Evolutionary conservation across 2,797 vertebrate species (phyloP).

Genomic region (Leucoraja ocellata): DNA sequence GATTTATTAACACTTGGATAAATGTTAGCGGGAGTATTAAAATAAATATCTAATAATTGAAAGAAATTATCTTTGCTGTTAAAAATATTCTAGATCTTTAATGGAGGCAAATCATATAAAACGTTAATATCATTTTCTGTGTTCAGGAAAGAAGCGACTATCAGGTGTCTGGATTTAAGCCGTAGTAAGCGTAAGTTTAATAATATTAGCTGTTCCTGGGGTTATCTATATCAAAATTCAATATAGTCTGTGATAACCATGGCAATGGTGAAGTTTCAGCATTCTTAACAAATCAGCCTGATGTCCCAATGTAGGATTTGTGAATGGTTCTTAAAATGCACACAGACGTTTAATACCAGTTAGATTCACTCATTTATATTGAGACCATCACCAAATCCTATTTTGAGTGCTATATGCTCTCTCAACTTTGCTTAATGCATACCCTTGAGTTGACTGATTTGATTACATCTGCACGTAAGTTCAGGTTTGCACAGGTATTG

Average conservation of each 20-base stretch:
- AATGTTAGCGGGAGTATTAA: background rate
- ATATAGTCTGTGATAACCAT: background rate
- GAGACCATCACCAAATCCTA: background rate
- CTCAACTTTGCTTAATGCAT: too few relatives aligned
- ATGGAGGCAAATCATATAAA: background rate
- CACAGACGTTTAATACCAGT: too few relatives aligned
- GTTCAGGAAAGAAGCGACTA: background rate
- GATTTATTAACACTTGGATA: background rate
- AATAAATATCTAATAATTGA: background rate
- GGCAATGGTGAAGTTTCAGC: constrained; percentile 12
- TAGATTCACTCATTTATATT: background rate
- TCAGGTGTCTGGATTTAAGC: background rate
- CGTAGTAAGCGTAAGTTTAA: background rate
- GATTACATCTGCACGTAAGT: background rate
- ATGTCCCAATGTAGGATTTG: constrained; percentile 2
- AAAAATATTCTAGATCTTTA: background rate
- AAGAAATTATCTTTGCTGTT: background rate
- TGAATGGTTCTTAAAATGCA: background rate
- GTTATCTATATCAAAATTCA: background rate
- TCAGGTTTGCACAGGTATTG: too few relatives aligned
- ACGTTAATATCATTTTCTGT: background rate
- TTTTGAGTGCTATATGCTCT: background rate
- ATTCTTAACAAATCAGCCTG: background rate
- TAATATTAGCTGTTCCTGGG: background rate
- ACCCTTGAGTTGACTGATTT: background rate